A percentile compares a stretch with the other conserved stretches of the same genome.
These are phyloP conservation scores for Lathronympha strigana DNA, from an alignment of 2,888 invertebrate genomes.

Conservation along the genomic window DNA sequence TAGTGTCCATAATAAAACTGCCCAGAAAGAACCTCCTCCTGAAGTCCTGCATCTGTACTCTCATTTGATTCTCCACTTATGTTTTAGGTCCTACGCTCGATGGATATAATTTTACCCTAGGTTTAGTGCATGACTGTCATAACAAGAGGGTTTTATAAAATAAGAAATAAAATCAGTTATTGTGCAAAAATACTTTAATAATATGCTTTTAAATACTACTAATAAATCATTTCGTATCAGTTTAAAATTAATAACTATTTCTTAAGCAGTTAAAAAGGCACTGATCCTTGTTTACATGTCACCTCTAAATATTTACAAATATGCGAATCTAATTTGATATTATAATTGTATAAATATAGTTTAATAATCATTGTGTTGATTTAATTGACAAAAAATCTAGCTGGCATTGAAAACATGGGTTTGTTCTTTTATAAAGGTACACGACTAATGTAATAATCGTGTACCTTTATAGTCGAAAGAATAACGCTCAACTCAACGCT, in stretches of 20 bases:
- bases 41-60: no score
- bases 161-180: slow-evolving; percentile 41
- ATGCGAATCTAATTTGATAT: slow-evolving; percentile 32
- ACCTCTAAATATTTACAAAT: slow-evolving; percentile 41
- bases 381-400: slow-evolving; percentile 25
- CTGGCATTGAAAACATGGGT: neutral
- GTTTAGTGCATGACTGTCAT: no score
- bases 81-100: no score
- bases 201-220: slow-evolving; percentile 72
- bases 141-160: neutral
- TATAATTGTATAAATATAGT: slow-evolving; percentile 46
- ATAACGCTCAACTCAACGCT: no score
- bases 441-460: no score
- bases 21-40: no score
- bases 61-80: no score
- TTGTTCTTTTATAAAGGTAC: no score
- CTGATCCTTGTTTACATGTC: slow-evolving; percentile 66
- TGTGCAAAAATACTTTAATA: slow-evolving; percentile 80
- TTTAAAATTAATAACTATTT: slow-evolving; percentile 61
- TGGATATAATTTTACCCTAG: no score
- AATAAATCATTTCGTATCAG: slow-evolving; percentile 73
- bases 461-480: no score
- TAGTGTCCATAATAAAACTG: no score
- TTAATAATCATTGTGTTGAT: slow-evolving; percentile 45
- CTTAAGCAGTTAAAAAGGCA: slow-evolving; percentile 76